Base-by-base conservation (phyloP, 2,797 vertebrate species). In the Anniella stebbinsi region DNA sequence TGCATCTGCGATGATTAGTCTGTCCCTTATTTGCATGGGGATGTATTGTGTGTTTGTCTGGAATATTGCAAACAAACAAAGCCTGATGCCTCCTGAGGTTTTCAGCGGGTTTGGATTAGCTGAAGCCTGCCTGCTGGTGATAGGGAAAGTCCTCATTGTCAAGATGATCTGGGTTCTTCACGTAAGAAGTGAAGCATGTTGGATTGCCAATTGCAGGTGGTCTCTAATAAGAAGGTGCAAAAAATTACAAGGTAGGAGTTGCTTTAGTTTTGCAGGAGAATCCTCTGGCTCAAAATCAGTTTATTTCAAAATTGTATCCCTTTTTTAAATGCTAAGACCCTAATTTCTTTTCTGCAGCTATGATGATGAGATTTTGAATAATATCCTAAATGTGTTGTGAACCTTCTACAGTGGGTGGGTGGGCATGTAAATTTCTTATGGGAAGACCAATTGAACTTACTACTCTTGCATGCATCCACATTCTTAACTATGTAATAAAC, bases 11-110 rank as follows among this genome's bases (percentile, higher is more conserved):
- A 54, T 12, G 88, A 78, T 89, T 82, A 38, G 41, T 45, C 18
- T 45, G 33, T 80, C 60, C 41, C 51, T 83, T 89, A 38, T 92
- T 90, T 88, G 33, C 51, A 69, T 66, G 23, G 63, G 33, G 72
- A 57, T 77, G 54, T 66, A 45, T 21, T 72, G 21, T 70, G 70
- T 77, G 10, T 60, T 21, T 60, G 60, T 48, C 87, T 78, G 28
- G 72, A 88, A 54, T 90, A 87, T 70, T 67, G 63, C 78, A 78
- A 87, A 91, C 78, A 80, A 78, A 87, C 18, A 88, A 82, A 85
- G 41, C 80, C 77, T 73, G 70, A 83, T 72, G 38, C 54, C 28
- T 81, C 66, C 33, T 60, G 87, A 85, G 85, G 85, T 25, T 80
- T 70, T 45, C 66, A 4, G 30, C 36, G 25, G 72, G 4, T 82